Conservation (phyloP, 2,797 vertebrate genomes). For the Melanotaenia maccullochi region DNA sequence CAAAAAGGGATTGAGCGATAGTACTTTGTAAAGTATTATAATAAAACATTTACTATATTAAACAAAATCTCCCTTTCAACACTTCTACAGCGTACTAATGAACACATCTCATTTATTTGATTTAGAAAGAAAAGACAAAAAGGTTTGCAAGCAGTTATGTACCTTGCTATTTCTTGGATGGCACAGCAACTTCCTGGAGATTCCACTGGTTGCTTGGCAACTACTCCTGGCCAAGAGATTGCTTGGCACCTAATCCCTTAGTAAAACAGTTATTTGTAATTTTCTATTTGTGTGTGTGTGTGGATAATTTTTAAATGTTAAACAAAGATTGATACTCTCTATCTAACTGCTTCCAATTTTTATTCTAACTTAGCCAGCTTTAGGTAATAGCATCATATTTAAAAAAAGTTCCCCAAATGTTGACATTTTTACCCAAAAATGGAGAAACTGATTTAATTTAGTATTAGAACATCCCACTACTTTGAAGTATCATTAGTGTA, state of each 20-base stretch:
- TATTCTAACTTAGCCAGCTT: not conserved
- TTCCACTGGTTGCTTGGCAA: slow-evolving; percentile 22
- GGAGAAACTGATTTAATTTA: not conserved
- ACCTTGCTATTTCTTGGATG: slow-evolving; percentile 8
- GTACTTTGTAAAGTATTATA: not conserved
- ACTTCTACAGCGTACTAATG: slow-evolving; percentile 3
- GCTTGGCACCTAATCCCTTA: slow-evolving; percentile 1
- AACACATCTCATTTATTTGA: slow-evolving; percentile 7
- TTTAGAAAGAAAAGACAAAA: not conserved
- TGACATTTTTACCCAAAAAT: not conserved
- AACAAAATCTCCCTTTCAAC: not conserved
- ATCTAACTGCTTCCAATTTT: not conserved
- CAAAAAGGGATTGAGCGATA: not conserved
- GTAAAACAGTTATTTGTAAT: slow-evolving; percentile 8
- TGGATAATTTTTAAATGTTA: not conserved
- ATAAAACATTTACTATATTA: not conserved
- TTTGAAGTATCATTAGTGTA: slow-evolving; percentile 12
- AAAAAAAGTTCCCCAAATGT: not conserved
- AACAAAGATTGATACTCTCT: not conserved
- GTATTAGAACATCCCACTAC: not conserved
- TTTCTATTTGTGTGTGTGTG: slow-evolving; percentile 18
- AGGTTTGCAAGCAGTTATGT: not conserved
- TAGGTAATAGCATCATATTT: not conserved
- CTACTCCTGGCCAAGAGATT: slow-evolving; percentile 15
- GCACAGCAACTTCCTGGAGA: slow-evolving; percentile 9